Conservation (phyloP, 2,888 invertebrate species). For the Fragum sueziense region DNA sequence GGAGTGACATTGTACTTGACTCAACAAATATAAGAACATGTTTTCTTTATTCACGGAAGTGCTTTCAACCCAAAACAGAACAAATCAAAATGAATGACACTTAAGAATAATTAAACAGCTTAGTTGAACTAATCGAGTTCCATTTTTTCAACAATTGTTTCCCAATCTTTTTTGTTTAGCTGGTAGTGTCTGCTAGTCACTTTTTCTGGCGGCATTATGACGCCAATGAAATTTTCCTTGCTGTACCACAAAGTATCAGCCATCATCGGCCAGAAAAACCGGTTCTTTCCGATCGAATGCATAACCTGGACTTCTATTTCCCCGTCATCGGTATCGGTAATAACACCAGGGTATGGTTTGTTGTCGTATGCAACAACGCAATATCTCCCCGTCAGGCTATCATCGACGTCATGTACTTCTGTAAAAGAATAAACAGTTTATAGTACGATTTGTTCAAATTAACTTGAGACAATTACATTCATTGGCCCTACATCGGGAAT, state of each 20-base stretch:
- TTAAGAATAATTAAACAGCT: no score
- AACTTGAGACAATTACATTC: background rate
- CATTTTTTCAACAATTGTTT: background rate
- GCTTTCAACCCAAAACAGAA: no score
- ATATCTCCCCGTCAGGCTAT: slow-evolving; percentile 24
- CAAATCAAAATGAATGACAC: no score
- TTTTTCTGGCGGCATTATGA: background rate
- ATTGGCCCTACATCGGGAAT: background rate
- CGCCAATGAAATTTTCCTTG: background rate
- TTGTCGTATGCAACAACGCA: slow-evolving; percentile 37
- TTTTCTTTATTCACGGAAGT: no score
- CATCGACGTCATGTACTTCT: slow-evolving; percentile 20
- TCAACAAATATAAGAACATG: no score
- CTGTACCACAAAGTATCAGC: slow-evolving; percentile 5
- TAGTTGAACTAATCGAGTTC: no score
- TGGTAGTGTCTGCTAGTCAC: slow-evolving; percentile 13
- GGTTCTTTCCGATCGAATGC: slow-evolving; percentile 15
- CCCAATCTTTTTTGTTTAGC: background rate
- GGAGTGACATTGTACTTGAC: no score
- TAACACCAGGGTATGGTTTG: slow-evolving; percentile 32
- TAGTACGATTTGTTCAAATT: no score
- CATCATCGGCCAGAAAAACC: slow-evolving; percentile 17
- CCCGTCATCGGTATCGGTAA: slow-evolving; percentile 30
- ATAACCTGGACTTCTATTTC: slow-evolving; percentile 32
- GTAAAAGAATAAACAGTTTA: background rate